A percentile compares a stretch with the other conserved stretches of the same genome.
phyloP scores from a whole-genome alignment of 1,140 invertebrate species.

The Argopecten irradians region DNA sequence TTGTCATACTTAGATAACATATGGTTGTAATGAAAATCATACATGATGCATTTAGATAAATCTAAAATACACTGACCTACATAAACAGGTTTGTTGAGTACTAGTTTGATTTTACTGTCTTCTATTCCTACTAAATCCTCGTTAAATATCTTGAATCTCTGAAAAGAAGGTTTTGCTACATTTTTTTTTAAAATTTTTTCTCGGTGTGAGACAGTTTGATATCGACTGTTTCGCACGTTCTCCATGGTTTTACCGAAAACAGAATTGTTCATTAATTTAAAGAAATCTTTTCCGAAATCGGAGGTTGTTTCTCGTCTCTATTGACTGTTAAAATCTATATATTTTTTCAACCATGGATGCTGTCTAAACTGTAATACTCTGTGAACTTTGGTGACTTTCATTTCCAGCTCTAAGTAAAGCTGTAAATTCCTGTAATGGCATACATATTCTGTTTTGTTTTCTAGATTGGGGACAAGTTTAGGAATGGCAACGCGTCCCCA shows the following conservation, averaged over 20 bases:
- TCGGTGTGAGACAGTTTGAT: slow-evolving; percentile 24
- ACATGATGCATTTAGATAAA: slow-evolving; percentile 44
- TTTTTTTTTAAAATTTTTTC: slow-evolving; percentile 27
- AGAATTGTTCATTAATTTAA: too few species aligned
- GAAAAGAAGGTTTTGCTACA: slow-evolving; percentile 26
- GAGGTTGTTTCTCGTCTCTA: slow-evolving; percentile 52
- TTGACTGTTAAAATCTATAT: slow-evolving; percentile 57
- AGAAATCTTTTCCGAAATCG: slow-evolving; percentile 28
- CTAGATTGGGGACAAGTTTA: too few species aligned
- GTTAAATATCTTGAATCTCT: too few species aligned
- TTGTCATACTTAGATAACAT: too few species aligned
- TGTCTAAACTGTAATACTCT: too few species aligned
- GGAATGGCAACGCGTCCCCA: slow-evolving; percentile 33
- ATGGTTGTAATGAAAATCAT: slow-evolving; percentile 45
- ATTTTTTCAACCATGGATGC: slow-evolving; percentile 49
- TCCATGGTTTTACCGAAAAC: slow-evolving; percentile 41
- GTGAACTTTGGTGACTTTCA: slow-evolving; percentile 41
- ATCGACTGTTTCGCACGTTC: slow-evolving; percentile 25
- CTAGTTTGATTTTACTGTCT: too few species aligned
- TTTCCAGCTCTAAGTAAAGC: slow-evolving; percentile 19
- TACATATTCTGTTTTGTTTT: too few species aligned
- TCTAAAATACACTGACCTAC: slow-evolving; percentile 38
- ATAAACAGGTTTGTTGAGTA: slow-evolving; percentile 38
- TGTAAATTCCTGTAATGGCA: slow-evolving; percentile 42
- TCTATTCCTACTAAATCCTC: too few species aligned